These are phyloP conservation scores for Ibycter americanus DNA, from an alignment of 2,797 vertebrate genomes.

Conservation along the genomic window DNA sequence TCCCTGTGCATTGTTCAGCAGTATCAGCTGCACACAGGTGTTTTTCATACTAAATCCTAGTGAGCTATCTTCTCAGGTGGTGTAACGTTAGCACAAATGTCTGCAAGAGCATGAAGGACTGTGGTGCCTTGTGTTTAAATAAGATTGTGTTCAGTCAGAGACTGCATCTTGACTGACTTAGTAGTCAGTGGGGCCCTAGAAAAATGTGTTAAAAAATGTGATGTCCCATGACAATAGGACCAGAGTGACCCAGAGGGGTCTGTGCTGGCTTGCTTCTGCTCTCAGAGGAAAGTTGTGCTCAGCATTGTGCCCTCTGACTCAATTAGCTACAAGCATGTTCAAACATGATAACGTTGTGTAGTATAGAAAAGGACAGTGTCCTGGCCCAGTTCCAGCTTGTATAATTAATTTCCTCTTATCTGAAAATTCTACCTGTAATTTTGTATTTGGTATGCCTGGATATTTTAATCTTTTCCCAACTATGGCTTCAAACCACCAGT, in stretches of 20 bases:
- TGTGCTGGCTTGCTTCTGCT: not conserved
- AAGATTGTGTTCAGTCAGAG: not conserved
- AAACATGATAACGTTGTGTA: not conserved
- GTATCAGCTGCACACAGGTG: not conserved
- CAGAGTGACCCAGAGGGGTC: not conserved
- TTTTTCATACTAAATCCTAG: not conserved
- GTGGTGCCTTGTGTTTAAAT: not conserved
- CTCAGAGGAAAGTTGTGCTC: not conserved
- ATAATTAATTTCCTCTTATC: slow-evolving; percentile 62
- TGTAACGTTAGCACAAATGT: not conserved
- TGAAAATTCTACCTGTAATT: slow-evolving; percentile 47
- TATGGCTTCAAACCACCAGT: not conserved
- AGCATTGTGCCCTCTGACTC: not conserved
- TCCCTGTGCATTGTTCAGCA: not conserved
- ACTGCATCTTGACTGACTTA: not conserved
- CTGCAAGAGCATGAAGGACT: not conserved
- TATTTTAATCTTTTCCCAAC: slow-evolving; percentile 29
- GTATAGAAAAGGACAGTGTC: slow-evolving; percentile 13
- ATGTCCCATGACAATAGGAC: not conserved
- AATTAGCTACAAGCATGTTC: slow-evolving; percentile 29
- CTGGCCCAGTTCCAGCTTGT: slow-evolving; percentile 31
- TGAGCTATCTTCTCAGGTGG: not conserved
- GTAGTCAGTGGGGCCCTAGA: not conserved
- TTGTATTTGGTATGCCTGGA: not conserved
- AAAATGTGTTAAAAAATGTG: not conserved